Evolutionary conservation across 2,888 invertebrate genomes (phyloP), one percentile per base, ranked within the genome.

Genomic region (Pilophorus perplexus): DNA sequence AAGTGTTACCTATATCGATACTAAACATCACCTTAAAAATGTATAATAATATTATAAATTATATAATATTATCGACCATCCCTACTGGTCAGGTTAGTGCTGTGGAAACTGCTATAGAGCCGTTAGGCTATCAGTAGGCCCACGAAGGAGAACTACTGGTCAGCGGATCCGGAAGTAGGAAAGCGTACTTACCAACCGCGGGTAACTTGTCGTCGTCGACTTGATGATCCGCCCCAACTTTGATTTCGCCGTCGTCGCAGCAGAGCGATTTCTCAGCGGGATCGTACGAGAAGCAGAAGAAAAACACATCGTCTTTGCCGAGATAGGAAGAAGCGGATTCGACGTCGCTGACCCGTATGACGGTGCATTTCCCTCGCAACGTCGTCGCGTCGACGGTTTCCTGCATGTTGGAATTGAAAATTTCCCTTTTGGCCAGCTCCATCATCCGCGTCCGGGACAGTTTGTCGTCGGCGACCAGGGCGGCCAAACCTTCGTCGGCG

Each of bases 271-370:
- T 96, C 82, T 97, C 96, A 80, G 92, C 89, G 73, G 98, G 98
- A 84, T 99, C 99, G 81, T 96, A 99, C 75, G 99, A 98, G 80
- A 99, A 85, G 79, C 97, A 97, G 83, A 99, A 99, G 83, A 97
- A 99, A 85, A 98, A 99, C 79, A 93, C 89, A 81, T 99, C 98
- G 81, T 93, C 93, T 85, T 93, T 95, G 82, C 91, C 90, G 78
- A 98, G 85, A 84, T 99, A 99, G 79, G 93, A 93, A 77, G 88
- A 84, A 76, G 95, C 84, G 73, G 94, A 92, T 82, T 99, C 99
- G 67, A 97, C 96, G 84, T 99, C 99, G 82, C 97, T 98, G 80
- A 98, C 88, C 75, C 99, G 84, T 73, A 97, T 96, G 75, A 99
- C 99, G 74, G 92, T 90, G 82, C 99, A 99, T 84, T 98, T 99